Evolutionary conservation across 2,888 invertebrate genomes (phyloP), one percentile per base, ranked within the genome.

Genomic region (Danaus chrysippus): DNA sequence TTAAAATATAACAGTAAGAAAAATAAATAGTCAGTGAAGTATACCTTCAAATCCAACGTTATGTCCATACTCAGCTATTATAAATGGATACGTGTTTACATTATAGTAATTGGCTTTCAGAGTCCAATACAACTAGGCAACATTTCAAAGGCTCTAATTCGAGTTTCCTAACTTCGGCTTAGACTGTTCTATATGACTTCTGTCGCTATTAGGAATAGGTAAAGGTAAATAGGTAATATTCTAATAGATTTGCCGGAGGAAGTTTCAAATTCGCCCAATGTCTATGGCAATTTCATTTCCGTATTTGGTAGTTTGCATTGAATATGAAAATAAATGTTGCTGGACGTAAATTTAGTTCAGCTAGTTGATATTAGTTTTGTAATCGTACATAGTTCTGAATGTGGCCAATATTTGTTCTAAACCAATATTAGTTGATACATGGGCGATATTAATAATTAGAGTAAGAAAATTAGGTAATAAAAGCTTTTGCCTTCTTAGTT

Each of bases 211-310:
- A 23, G 2, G 41, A 59, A 11, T 59, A 59, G 23, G 43, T 54
- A 59, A 43, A 54, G 43, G 59, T 49, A 49, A 49, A 49, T 49
- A 49, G 43, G 15, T 59, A 54, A 34, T 34, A 23, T 54, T 54
- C 52, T 52, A 58, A 52, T 52, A 58, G 52, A 42, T 58, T 49
- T 49, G 49, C 56, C 56, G 42, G 49, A 55, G 10, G 54, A 54
- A 42, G 53, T 49, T 56, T 54, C 53, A 54, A 58, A 63, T 63
- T 63, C 59, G 56, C 63, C 63, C 59, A 63, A 63, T 59, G 59
- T 54, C 44, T 57, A 59, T 43, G 12, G 44, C 59, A 56, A 59
- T 63, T 59, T 63, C 54, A 54, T 59, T 59, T 56, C 59, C 54
- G 34, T 53, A 23, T 57, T 57, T 17, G 53, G 53, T 54, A 52